phyloP scores from a whole-genome alignment of 2,888 invertebrate species.

The Caradrina clavipalpis region DNA sequence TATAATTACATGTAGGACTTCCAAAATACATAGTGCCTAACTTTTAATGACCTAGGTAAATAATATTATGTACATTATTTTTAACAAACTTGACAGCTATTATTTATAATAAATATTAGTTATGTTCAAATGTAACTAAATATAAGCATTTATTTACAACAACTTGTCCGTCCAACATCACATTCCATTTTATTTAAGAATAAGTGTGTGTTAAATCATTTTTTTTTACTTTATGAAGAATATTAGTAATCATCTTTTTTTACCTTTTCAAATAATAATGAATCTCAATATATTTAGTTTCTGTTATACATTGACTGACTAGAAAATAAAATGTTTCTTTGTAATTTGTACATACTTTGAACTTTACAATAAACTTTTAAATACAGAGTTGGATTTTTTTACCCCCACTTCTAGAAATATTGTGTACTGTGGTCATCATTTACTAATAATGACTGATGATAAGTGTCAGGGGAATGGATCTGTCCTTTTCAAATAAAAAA shows the following conservation, averaged over 20 bases:
- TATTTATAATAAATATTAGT: neutral
- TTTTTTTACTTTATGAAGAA: constrained; percentile 3
- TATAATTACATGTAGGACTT: neutral
- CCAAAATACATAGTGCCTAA: constrained; percentile 20
- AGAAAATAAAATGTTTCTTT: constrained; percentile 47
- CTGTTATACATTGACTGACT: constrained; percentile 56
- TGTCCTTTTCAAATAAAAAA: constrained; percentile 26
- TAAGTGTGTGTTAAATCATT: constrained; percentile 6
- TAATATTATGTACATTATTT: constrained; percentile 23
- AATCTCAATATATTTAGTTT: constrained; percentile 51
- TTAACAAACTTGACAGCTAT: constrained; percentile 2
- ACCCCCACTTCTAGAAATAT: too few species aligned
- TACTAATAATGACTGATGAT: too few species aligned
- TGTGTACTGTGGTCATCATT: too few species aligned
- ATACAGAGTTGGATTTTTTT: neutral
- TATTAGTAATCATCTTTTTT: constrained; percentile 12
- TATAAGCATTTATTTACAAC: constrained; percentile 4
- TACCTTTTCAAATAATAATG: constrained; percentile 21
- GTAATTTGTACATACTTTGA: constrained; percentile 49
- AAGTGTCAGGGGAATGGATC: neutral
- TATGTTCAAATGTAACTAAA: constrained; percentile 3
- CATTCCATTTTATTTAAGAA: constrained; percentile 37
- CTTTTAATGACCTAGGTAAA: constrained; percentile 10
- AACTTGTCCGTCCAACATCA: constrained; percentile 36
- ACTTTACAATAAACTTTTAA: constrained; percentile 55